Percentiles rank a stretch among this genome's conserved stretches.
Conservation (phyloP, 2,888 invertebrate species). For the Perdita meconis region DNA sequence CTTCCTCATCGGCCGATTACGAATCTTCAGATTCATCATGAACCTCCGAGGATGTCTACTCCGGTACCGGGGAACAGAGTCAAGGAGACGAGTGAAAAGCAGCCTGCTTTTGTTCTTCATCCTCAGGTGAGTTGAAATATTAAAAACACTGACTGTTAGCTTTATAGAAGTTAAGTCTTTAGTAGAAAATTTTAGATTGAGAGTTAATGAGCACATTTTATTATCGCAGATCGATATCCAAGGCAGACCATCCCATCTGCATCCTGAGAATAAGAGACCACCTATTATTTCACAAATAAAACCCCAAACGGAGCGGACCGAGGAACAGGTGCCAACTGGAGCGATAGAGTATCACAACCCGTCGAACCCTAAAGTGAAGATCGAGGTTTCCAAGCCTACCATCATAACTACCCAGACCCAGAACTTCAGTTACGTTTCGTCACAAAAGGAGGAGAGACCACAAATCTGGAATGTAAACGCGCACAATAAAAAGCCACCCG, state of each 20-base stretch:
- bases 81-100: too few species aligned
- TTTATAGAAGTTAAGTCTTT: neutral
- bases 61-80: constrained; percentile 4
- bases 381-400: constrained; percentile 56
- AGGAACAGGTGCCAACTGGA: constrained; percentile 75
- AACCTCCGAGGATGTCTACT: constrained; percentile 55
- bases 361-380: constrained; percentile 70
- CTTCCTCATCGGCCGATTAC: constrained; percentile 63
- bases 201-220: neutral
- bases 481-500: constrained; percentile 58
- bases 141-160: neutral
- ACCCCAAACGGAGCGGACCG: constrained; percentile 57
- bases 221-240: constrained; percentile 53
- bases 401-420: constrained; percentile 47
- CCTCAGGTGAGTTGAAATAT: constrained; percentile 38
- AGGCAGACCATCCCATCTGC: constrained; percentile 56
- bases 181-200: neutral
- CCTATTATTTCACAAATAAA: constrained; percentile 10
- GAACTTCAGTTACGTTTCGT: constrained; percentile 5
- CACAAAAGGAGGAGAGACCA: constrained; percentile 30
- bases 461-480: constrained; percentile 57
- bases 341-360: constrained; percentile 79
- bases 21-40: constrained; percentile 64
- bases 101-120: constrained; percentile 27
- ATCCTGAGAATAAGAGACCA: constrained; percentile 44